Percentiles rank a stretch among this genome's conserved stretches.
Evolutionary conservation across 2,113 vertebrate species (phyloP).

Genomic region (Poeciliopsis turrubarensis): DNA sequence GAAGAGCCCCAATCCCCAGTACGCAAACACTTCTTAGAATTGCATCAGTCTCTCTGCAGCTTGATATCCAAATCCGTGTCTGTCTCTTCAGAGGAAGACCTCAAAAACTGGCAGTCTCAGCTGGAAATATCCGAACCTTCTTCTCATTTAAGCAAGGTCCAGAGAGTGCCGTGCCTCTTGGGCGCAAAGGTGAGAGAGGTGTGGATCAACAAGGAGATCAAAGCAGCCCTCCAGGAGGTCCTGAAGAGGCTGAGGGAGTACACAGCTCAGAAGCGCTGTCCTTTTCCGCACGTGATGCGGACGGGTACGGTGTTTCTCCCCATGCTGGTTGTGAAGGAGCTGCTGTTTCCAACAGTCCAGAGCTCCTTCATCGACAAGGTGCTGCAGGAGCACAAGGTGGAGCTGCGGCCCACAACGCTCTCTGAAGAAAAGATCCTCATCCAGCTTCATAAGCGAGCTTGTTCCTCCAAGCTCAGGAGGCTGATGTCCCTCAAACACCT

Average conservation of each 20-base stretch:
- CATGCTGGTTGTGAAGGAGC: conserved; percentile 93
- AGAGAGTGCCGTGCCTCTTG: conserved; percentile 67
- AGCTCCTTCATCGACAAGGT: conserved; percentile 86
- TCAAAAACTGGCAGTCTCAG: conserved; percentile 64
- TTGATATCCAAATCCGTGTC: conserved; percentile 79
- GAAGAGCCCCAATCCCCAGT: conserved; percentile 6
- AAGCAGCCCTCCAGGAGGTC: conserved; percentile 74
- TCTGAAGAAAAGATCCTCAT: conserved; percentile 91
- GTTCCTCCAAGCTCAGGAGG: conserved; percentile 90
- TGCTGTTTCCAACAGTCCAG: conserved; percentile 88
- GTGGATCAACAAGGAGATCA: conserved; percentile 84
- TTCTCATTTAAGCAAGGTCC: conserved; percentile 63
- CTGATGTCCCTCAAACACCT: conserved; percentile 92
- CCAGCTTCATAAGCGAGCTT: conserved; percentile 85
- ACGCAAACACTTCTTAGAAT: conserved; percentile 80
- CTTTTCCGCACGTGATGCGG: conserved; percentile 91
- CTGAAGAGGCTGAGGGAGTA: conserved; percentile 84
- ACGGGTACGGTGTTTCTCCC: conserved; percentile 90
- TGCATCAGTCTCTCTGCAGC: conserved; percentile 85
- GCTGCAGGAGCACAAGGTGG: conserved; percentile 91
- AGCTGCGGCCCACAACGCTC: conserved; percentile 92
- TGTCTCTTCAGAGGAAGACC: conserved; percentile 62
- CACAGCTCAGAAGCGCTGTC: conserved; percentile 78
- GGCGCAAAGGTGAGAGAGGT: conserved; percentile 75
- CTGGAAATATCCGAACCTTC: conserved; percentile 37